These are phyloP conservation scores for Origma solitaria DNA, from an alignment of 2,113 vertebrate species.

Conservation along the genomic window DNA sequence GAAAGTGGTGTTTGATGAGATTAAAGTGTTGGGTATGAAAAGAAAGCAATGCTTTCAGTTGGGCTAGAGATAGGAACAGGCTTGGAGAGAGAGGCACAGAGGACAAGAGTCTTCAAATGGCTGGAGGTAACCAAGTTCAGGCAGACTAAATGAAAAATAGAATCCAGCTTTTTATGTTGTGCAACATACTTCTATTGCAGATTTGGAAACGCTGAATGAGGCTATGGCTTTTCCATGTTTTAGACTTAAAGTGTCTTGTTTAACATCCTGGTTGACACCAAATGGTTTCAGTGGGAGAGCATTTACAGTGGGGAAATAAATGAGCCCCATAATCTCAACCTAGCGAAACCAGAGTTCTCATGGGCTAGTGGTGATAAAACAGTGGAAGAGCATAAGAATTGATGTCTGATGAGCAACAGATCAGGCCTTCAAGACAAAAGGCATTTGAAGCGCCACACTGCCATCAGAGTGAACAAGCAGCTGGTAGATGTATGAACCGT, in stretches of 20 bases:
- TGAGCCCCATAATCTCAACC: background rate
- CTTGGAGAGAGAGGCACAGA: background rate
- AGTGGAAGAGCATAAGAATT: background rate
- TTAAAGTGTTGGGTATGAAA: background rate
- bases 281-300: background rate
- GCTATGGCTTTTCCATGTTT: background rate
- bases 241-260: background rate
- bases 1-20: background rate
- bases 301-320: background rate
- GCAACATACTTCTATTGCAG: background rate
- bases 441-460: background rate
- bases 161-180: background rate
- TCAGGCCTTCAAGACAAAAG: background rate
- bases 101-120: background rate
- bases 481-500: rapidly evolving
- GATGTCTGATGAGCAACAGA: background rate
- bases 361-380: background rate
- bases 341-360: background rate
- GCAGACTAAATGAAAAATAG: background rate
- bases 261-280: background rate
- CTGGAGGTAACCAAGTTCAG: background rate
- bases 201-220: background rate
- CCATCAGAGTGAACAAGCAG: rapidly evolving
- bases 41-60: background rate
- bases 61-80: background rate